Evolutionary conservation across 1,140 invertebrate genomes (phyloP).

Genomic region (Drosophila ohnishii): DNA sequence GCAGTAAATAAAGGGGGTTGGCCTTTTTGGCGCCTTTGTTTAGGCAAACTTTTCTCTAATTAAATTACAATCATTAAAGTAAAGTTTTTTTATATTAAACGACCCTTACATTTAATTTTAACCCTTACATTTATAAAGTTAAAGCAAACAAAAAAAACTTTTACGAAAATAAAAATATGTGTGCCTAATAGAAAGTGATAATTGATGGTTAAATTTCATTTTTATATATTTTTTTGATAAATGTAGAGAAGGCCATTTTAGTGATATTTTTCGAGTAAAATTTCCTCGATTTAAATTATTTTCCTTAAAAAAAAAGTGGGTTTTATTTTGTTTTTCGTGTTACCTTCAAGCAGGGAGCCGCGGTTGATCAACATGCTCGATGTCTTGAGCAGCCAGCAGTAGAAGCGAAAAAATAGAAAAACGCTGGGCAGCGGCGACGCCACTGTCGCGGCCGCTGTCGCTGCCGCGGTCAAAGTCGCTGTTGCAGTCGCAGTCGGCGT

Average conservation of each 20-base stretch:
- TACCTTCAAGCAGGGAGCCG: conserved; percentile 72
- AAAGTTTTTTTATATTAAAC: too few relatives aligned
- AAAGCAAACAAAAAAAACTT: too few relatives aligned
- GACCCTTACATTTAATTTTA: too few relatives aligned
- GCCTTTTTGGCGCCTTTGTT: too few relatives aligned
- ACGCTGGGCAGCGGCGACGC: conserved; percentile 62
- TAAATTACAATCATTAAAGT: too few relatives aligned
- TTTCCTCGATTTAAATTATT: background rate
- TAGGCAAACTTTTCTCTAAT: too few relatives aligned
- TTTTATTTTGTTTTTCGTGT: conserved; percentile 14
- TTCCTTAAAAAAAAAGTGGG: background rate
- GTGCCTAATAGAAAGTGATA: too few relatives aligned
- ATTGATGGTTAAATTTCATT: too few relatives aligned
- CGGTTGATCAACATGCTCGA: conserved; percentile 74
- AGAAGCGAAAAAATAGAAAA: conserved; percentile 66
- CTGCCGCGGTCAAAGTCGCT: conserved; percentile 5
- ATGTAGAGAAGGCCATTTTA: background rate
- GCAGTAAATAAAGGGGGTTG: too few relatives aligned
- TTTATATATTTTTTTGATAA: background rate
- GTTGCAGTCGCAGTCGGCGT: conserved; percentile 11
- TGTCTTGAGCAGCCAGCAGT: conserved; percentile 63
- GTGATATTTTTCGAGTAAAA: background rate
- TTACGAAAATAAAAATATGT: too few relatives aligned
- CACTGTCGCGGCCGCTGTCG: conserved; percentile 14
- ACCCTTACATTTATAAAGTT: too few relatives aligned